Conservation (phyloP, 1,140 invertebrate species). For the Drosophila mauritiana region DNA sequence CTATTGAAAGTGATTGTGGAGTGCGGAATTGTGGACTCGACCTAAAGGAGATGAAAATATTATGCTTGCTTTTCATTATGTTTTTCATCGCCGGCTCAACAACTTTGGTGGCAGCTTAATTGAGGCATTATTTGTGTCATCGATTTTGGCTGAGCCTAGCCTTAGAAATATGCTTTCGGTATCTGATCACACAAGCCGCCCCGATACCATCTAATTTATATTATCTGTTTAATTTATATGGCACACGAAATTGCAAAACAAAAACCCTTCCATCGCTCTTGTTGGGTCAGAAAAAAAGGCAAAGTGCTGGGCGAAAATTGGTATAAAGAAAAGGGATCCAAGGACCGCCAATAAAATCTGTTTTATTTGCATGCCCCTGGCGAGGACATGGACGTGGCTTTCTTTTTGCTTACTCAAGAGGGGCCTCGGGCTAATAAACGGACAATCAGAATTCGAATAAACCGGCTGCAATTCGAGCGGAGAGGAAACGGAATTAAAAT, state of each 20-base stretch:
- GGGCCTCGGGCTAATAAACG: conserved; percentile 36
- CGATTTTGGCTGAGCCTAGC: conserved; percentile 49
- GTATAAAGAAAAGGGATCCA: conserved; percentile 53
- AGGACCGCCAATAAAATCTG: conserved; percentile 70
- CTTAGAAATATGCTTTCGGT: conserved; percentile 11
- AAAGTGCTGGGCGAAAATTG: conserved; percentile 57
- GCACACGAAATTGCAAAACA: conserved; percentile 52
- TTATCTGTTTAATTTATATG: conserved; percentile 78
- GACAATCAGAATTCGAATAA: conserved; percentile 74
- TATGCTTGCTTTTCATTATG: conserved; percentile 72
- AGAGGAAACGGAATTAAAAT: conserved; percentile 12
- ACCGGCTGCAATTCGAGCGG: conserved; percentile 60
- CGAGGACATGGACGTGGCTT: conserved; percentile 49
- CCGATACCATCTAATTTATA: conserved; percentile 60
- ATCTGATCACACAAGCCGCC: conserved; percentile 43
- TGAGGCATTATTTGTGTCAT: conserved; percentile 80
- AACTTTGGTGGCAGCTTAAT: conserved; percentile 55
- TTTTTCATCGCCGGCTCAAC: conserved; percentile 26
- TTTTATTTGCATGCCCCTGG: conserved; percentile 67
- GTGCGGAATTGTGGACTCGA: conserved; percentile 36
- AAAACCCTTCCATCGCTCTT: conserved; percentile 16
- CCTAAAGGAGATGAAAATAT: conserved; percentile 34
- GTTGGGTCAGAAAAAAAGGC: neutral
- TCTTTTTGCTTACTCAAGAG: conserved; percentile 8
- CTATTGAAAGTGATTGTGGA: conserved; percentile 67